Base-by-base conservation (phyloP, 2,113 vertebrate species). In the Setophaga petechia region DNA sequence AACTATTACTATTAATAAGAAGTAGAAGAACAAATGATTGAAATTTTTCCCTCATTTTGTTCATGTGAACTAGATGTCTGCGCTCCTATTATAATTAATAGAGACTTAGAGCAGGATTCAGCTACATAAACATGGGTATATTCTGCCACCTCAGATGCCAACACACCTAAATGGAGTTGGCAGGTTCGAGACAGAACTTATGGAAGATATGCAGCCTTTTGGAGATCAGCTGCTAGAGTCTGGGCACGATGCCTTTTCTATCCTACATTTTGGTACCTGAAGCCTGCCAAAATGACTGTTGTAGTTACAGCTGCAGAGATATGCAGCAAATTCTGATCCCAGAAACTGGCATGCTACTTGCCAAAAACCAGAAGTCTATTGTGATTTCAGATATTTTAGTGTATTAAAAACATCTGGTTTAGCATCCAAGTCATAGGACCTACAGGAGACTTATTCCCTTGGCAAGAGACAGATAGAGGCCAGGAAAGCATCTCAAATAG, bases 141-240 rank as follows among this genome's bases (percentile, higher is more conserved):
- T 87, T 49, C 69, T 85, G 44, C 47, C 47, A 75, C 61, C 84
- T 87, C 44, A 68, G 57, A 72, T 78, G 61, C 39, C 65, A 87
- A 16, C 44, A 52, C 74, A 89, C 39, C 54, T 94, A 94, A 96
- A 94, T 58, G 71, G 66, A 95, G 37, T 58, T 96, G 95, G 78
- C 95, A 95, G 74, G 39, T 85, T 79, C n/a, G 71, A 91, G 66
- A 54, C 27, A 93, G 83, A 89, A 83, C 62, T 79, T 89, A 52
- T 4, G 74, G 84, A 95, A 85, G 52, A 78, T 84, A 73, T 82
- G 55, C 65, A 63, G 46, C 52, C 10, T 72, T 89, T 59, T 78
- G 65, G 84, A 94, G 81, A 77, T 66, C 52, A 63, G 81, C 47
- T 2, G 15, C 57, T 75, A 47, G 12, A 84, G 31, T 71, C 17